Base-by-base conservation (phyloP, 2,113 vertebrate genomes). In the Trochalopteron elliotii region DNA sequence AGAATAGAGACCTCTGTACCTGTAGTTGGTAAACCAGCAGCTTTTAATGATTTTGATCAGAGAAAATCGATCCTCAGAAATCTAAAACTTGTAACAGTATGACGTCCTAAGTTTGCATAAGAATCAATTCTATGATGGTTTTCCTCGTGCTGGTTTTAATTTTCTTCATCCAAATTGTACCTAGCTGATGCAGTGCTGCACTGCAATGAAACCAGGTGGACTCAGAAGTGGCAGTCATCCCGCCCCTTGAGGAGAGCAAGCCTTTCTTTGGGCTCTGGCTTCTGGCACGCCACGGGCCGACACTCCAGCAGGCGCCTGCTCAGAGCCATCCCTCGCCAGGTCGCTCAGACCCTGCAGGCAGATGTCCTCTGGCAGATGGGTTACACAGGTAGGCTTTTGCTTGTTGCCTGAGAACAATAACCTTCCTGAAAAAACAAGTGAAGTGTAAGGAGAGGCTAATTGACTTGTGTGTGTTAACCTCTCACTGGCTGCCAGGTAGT, bases 331-430 rank as follows among this genome's bases (percentile, higher is more conserved):
- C 99, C 99, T 5, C 98, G 99, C 59, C 99, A 99, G 40, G 99
- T 99, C 0, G 99, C 99, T 37, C 99, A 99, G 98, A 99, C 99
- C 40, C 96, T 99, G 92, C 99, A 99, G 97, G 99, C 99, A 1
- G 99, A 99, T 4, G 99, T 99, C 20, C 98, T 99, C 52, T 99
- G 99, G 99, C 99, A 99, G 96, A 99, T 99, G 99, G 99, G 99
- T 65, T 99, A 99, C 94, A 99, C 99, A 47, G 99, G 99, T 99
- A 40, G 64, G 98, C 59, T 80, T 60, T 31, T 67, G 13, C n/a
- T 28, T 50, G 3, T 71, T 60, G 83, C 15, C 55, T 57, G 12
- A 39, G 35, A 57, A 28, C 60, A 64, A 8, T 56, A 24, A 18
- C 11, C 27, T 55, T 31, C 28, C 64, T 74, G 50, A 42, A 37